Conservation (phyloP, 2,888 invertebrate species). For the Coleophora deauratella region DNA sequence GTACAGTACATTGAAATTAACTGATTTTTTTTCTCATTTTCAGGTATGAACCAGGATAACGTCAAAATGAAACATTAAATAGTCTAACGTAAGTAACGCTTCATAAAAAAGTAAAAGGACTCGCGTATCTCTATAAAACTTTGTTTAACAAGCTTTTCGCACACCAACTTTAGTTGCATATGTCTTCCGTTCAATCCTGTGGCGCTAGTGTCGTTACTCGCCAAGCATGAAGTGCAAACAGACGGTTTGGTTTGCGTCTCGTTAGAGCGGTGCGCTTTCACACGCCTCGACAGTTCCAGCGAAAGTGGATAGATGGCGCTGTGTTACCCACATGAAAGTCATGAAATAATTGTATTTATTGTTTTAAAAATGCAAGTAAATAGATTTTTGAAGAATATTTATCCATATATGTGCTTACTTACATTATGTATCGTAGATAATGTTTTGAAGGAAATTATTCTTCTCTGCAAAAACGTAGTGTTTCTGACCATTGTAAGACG, state of each 20-base stretch:
- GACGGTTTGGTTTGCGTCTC: conserved; percentile 3
- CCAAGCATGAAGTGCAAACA: background rate
- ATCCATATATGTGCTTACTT: too few species aligned
- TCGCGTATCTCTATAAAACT: too few species aligned
- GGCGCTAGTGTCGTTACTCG: conserved; percentile 28
- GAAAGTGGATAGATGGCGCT: conserved; percentile 33
- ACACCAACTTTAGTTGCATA: conserved; percentile 31
- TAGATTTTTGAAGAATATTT: too few species aligned
- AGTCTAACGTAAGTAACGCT: background rate
- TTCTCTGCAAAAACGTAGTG: too few species aligned
- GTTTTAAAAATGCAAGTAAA: too few species aligned
- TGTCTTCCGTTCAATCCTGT: conserved; percentile 14
- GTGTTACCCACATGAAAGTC: conserved; percentile 4
- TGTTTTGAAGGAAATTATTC: too few species aligned
- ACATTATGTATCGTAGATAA: too few species aligned
- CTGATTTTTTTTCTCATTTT: conserved; percentile 2
- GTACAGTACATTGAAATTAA: background rate
- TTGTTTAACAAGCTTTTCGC: background rate
- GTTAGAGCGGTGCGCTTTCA: conserved; percentile 25
- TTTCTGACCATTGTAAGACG: too few species aligned
- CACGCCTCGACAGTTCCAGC: conserved; percentile 19
- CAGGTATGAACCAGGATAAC: conserved; percentile 12
- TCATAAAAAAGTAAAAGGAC: background rate
- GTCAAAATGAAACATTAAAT: background rate
- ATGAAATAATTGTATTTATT: too few species aligned